Conservation (phyloP, 2,113 vertebrate genomes). For the Gulo gulo region DNA sequence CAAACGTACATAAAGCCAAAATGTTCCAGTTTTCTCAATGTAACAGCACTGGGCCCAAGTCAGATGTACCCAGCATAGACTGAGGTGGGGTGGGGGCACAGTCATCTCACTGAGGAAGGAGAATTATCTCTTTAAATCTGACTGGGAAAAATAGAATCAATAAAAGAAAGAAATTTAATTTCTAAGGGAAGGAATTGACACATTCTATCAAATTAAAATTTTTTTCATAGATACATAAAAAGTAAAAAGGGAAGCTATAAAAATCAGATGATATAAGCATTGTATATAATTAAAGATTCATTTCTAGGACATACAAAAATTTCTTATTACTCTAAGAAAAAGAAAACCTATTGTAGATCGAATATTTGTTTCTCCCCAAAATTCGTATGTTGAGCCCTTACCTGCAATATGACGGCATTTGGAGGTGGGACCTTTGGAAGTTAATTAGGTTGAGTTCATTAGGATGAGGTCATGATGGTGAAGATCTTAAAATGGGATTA, state of each 20-base stretch:
- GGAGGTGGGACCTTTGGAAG: background rate
- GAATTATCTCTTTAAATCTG: background rate
- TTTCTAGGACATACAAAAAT: background rate
- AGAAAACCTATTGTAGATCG: background rate
- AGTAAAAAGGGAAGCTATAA: background rate
- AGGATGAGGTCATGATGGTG: background rate
- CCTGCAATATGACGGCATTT: background rate
- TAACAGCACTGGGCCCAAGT: background rate
- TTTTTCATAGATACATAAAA: background rate
- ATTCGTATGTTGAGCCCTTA: background rate
- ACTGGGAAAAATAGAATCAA: background rate
- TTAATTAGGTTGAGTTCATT: background rate
- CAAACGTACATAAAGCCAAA: background rate
- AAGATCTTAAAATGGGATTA: background rate
- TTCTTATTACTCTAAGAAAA: background rate
- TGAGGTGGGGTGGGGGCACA: background rate
- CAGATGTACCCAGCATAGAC: background rate
- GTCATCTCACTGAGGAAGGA: background rate
- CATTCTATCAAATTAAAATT: background rate
- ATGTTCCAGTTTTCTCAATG: background rate
- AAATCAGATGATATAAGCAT: background rate
- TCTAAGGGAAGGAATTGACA: background rate
- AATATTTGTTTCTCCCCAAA: background rate
- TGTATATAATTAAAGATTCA: background rate
- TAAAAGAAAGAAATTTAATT: background rate